A percentile compares a stretch with the other conserved stretches of the same genome.
Evolutionary conservation across 2,113 vertebrate species (phyloP).

Genomic region (Scophthalmus maximus): DNA sequence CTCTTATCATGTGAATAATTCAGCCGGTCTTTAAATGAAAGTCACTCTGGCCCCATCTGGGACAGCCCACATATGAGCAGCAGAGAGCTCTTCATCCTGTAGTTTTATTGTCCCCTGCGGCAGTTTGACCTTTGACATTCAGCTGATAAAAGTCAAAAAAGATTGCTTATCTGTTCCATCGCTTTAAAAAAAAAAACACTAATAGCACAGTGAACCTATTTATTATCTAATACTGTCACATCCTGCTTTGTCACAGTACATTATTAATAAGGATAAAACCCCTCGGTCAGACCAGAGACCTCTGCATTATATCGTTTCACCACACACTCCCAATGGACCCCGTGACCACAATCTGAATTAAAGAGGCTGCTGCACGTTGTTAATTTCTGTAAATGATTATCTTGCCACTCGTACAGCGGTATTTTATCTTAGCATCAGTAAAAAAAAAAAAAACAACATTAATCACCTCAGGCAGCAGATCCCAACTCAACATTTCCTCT

Average conservation of each 20-base stretch:
- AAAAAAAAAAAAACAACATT: slow-evolving; percentile 59
- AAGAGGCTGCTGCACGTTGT: slow-evolving; percentile 16
- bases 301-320: slow-evolving; percentile 27
- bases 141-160: slow-evolving; percentile 34
- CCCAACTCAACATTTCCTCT: slow-evolving; percentile 27
- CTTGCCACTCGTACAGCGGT: slow-evolving; percentile 46
- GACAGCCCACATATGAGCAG: slow-evolving; percentile 1
- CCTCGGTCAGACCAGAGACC: slow-evolving; percentile 42
- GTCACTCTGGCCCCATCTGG: slow-evolving; percentile 1
- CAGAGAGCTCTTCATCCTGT: slow-evolving; percentile 7
- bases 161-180: slow-evolving; percentile 2
- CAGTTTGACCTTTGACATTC: slow-evolving; percentile 44
- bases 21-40: slow-evolving; percentile 66
- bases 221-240: slow-evolving; percentile 42
- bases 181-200: not conserved
- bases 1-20: slow-evolving; percentile 74
- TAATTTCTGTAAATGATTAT: slow-evolving; percentile 68
- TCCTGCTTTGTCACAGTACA: slow-evolving; percentile 40
- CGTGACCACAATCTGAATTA: slow-evolving; percentile 47
- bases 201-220: slow-evolving; percentile 13
- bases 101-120: slow-evolving; percentile 42
- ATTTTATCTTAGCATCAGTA: slow-evolving; percentile 62
- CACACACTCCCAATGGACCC: slow-evolving; percentile 29
- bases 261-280: slow-evolving; percentile 61
- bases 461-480: slow-evolving; percentile 42